phyloP scores from a whole-genome alignment of 2,888 invertebrate species.

The Eugnorisma glareosa region DNA sequence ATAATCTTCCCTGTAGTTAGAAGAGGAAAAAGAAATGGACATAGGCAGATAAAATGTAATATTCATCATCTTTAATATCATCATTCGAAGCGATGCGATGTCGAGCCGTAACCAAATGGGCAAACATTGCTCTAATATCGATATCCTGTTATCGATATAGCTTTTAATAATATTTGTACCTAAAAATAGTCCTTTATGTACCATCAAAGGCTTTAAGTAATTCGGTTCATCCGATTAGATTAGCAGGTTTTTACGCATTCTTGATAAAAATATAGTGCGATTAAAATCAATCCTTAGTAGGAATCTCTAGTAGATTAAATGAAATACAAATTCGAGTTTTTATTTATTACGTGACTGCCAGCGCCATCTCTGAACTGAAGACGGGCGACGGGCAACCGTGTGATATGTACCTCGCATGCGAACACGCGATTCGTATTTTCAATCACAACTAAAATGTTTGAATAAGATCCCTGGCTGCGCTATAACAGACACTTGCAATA shows the following conservation, averaged over 20 bases:
- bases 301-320: not conserved
- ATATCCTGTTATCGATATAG: not conserved
- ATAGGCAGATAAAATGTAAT: not conserved
- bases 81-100: not conserved
- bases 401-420: not conserved
- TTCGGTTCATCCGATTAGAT: not conserved
- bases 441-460: not conserved
- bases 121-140: not conserved
- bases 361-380: slow-evolving; percentile 15
- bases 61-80: not conserved
- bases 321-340: not conserved
- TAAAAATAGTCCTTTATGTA: not conserved
- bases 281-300: not conserved
- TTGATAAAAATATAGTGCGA: not conserved
- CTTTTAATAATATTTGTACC: not conserved
- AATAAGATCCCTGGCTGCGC: not conserved
- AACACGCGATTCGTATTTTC: not conserved
- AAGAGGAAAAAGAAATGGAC: not conserved
- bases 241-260: not conserved
- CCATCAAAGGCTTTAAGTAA: not conserved
- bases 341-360: not conserved
- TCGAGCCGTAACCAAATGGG: not conserved
- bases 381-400: no score
- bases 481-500: not conserved
- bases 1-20: not conserved